A percentile compares a stretch with the other conserved stretches of the same genome.
Evolutionary conservation across 2,113 vertebrate species (phyloP).

Genomic region (Mustelus asterias): DNA sequence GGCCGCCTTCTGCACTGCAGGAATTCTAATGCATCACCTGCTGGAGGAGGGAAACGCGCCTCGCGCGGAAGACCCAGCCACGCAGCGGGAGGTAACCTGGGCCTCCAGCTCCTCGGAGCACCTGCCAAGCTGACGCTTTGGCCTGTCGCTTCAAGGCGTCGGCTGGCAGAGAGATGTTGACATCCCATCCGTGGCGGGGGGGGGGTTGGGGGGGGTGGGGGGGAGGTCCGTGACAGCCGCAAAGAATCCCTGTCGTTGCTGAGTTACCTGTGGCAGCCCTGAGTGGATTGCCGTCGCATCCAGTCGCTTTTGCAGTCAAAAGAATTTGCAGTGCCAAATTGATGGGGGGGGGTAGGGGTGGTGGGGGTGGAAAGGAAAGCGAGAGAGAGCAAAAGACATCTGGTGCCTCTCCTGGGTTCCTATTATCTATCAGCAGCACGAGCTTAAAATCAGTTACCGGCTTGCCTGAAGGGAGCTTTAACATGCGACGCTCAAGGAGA

Average conservation of each 20-base stretch:
- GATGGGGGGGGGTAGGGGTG: background rate
- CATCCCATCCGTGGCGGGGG: too few species aligned
- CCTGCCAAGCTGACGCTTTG: background rate
- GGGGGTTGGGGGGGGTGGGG: too few species aligned
- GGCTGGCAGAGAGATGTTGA: background rate
- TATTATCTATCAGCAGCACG: conserved; percentile 32
- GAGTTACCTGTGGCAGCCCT: background rate
- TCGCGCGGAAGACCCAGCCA: background rate
- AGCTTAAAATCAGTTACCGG: conserved; percentile 28
- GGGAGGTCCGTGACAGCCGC: background rate
- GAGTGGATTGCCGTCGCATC: background rate
- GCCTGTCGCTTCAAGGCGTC: background rate
- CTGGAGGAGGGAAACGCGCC: background rate
- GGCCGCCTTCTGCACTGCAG: too few species aligned
- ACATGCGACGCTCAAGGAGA: conserved; percentile 24
- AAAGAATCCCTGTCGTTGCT: background rate
- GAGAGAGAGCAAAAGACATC: conserved; percentile 7
- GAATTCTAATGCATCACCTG: background rate
- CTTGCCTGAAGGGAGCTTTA: conserved; percentile 34
- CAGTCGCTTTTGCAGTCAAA: background rate
- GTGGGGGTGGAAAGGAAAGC: background rate
- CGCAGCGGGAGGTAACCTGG: background rate
- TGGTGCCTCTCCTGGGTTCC: conserved; percentile 28
- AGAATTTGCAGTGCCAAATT: background rate
- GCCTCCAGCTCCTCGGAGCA: background rate